Evolutionary conservation across 1,140 invertebrate genomes (phyloP).

Genomic region (Drosophila novamexicana): DNA sequence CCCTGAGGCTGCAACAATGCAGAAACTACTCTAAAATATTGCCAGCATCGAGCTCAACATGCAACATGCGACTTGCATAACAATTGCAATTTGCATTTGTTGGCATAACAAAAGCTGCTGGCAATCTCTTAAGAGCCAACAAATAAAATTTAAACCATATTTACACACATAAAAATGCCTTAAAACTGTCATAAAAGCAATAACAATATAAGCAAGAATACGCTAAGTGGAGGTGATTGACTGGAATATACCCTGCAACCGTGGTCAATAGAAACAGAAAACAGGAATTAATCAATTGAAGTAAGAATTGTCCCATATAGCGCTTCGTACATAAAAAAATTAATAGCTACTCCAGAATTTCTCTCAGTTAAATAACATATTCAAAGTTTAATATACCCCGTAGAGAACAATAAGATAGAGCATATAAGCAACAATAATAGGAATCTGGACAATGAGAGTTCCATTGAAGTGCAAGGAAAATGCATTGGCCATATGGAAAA

Average conservation of each 20-base stretch:
- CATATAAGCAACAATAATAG: conserved; percentile 16
- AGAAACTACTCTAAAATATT: conserved; percentile 32
- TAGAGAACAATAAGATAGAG: neutral
- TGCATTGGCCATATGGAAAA: conserved; percentile 49
- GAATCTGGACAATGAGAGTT: conserved; percentile 47
- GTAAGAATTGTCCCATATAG: neutral
- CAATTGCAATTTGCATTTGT: conserved; percentile 59
- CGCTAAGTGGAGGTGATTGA: neutral
- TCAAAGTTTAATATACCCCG: neutral
- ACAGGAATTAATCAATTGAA: neutral
- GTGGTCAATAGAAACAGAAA: neutral
- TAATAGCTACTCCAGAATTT: too few species aligned
- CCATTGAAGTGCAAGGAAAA: conserved; percentile 37
- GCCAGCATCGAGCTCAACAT: conserved; percentile 5
- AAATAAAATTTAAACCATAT: conserved; percentile 64
- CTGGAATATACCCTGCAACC: neutral
- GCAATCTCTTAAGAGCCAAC: conserved; percentile 53
- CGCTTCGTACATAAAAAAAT: too few species aligned
- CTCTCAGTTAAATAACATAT: too few species aligned
- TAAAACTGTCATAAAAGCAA: conserved; percentile 63
- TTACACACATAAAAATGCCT: conserved; percentile 63
- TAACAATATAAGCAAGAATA: neutral
- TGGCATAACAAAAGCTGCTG: conserved; percentile 37
- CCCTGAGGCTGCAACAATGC: conserved; percentile 19
- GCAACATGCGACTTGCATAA: conserved; percentile 49